These are phyloP conservation scores for Drosophila pruinosa DNA, from an alignment of 1,140 invertebrate genomes.

Conservation along the genomic window DNA sequence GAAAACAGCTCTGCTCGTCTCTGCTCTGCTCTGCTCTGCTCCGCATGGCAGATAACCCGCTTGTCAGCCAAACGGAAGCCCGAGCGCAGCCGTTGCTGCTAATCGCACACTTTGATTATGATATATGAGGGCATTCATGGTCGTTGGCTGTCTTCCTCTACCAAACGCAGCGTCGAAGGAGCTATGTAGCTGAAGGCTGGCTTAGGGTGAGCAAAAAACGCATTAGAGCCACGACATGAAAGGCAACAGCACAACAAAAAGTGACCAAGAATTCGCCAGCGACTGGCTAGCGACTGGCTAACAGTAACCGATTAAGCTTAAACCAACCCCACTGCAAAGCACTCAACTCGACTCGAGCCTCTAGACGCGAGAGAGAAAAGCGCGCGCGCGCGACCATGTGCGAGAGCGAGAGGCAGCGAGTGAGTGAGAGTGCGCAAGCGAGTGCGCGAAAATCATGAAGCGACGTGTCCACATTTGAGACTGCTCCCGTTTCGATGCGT, in stretches of 20 bases:
- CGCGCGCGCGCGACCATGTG: neutral
- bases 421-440: neutral
- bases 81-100: conserved; percentile 29
- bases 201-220: conserved; percentile 53
- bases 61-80: conserved; percentile 46
- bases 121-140: conserved; percentile 48
- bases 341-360: neutral
- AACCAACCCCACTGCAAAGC: conserved; percentile 24
- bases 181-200: conserved; percentile 1
- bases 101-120: conserved; percentile 53
- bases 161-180: neutral
- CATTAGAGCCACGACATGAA: conserved; percentile 53
- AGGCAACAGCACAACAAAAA: conserved; percentile 39
- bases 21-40: too few species aligned
- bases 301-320: conserved; percentile 49
- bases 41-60: conserved; percentile 9
- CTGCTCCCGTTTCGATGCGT: neutral
- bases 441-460: conserved; percentile 31
- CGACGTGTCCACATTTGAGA: neutral
- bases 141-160: conserved; percentile 9
- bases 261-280: conserved; percentile 44
- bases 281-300: conserved; percentile 23
- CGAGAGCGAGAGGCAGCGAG: conserved; percentile 1
- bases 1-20: too few species aligned
- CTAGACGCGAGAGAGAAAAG: neutral